Percentiles rank a stretch among this genome's conserved stretches.
These are phyloP conservation scores for Capreolus pygargus DNA, from an alignment of 2,113 vertebrate genomes.

Conservation along the genomic window DNA sequence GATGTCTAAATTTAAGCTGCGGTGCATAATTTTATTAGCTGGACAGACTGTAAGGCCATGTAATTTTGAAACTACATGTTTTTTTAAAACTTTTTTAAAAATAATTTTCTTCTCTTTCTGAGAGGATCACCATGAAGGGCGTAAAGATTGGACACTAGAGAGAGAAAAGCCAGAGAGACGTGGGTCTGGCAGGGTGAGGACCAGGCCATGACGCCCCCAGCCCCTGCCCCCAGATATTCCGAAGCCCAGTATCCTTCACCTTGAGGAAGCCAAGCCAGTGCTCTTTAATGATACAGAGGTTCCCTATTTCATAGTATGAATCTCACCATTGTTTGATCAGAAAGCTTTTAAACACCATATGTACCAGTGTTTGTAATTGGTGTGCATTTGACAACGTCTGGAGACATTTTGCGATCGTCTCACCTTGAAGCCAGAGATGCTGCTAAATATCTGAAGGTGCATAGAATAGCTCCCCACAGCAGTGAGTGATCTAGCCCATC, in stretches of 20 bases:
- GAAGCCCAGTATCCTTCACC: background rate
- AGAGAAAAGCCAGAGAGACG: background rate
- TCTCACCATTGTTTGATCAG: constrained; percentile 6
- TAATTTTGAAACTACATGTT: constrained; percentile 62
- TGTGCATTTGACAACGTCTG: background rate
- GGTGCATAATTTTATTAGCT: constrained; percentile 78
- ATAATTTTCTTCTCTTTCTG: background rate
- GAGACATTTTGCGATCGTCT: background rate
- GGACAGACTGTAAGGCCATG: constrained; percentile 74
- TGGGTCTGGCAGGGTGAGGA: background rate
- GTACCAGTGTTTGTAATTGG: background rate
- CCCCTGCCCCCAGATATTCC: background rate
- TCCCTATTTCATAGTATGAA: constrained; percentile 15
- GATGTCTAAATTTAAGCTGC: constrained; percentile 83
- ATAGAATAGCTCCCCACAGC: accelerated
- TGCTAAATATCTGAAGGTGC: background rate
- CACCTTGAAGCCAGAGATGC: background rate
- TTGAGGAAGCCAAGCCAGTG: constrained; percentile 16
- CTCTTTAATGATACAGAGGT: constrained; percentile 42
- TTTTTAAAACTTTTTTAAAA: background rate
- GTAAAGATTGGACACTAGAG: background rate
- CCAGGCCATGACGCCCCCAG: background rate
- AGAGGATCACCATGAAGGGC: background rate
- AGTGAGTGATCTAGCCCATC: background rate
- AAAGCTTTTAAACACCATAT: constrained; percentile 7